Conservation (phyloP, 2,113 vertebrate genomes). For the Syrmaticus mikado region DNA sequence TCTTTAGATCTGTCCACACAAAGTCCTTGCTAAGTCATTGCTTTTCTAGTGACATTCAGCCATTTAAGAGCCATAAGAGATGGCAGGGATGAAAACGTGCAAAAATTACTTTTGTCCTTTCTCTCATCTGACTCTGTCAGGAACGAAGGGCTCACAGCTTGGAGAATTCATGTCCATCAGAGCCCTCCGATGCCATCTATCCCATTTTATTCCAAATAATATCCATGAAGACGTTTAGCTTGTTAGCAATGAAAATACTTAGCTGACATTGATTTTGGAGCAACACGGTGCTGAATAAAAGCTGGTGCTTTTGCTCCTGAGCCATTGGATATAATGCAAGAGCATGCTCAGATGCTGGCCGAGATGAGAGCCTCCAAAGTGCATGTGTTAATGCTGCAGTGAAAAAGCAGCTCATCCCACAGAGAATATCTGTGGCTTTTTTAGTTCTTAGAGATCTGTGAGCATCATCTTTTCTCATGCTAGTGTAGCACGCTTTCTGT, state of each 20-base stretch:
- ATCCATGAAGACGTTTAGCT: constrained; percentile 28
- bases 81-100: neutral
- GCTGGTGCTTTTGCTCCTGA: constrained; percentile 34
- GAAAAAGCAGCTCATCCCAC: constrained; percentile 19
- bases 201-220: constrained; percentile 1
- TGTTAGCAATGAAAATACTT: neutral
- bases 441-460: neutral
- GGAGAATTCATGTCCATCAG: neutral
- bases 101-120: neutral
- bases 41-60: neutral
- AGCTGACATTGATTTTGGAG: constrained; percentile 31
- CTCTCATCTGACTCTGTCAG: neutral
- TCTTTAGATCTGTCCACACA: neutral
- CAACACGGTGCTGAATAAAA: constrained; percentile 14
- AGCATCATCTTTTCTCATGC: constrained; percentile 6
- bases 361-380: constrained; percentile 48
- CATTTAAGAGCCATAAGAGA: neutral
- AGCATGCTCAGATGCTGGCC: constrained; percentile 13
- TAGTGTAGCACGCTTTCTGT: constrained; percentile 20
- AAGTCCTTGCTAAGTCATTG: neutral
- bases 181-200: neutral
- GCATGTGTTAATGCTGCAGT: neutral
- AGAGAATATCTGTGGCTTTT: constrained; percentile 7
- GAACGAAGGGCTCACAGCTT: neutral
- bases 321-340: constrained; percentile 26